These are phyloP conservation scores for Ctenomys sociabilis DNA, from an alignment of 2,113 vertebrate genomes.

Conservation along the genomic window DNA sequence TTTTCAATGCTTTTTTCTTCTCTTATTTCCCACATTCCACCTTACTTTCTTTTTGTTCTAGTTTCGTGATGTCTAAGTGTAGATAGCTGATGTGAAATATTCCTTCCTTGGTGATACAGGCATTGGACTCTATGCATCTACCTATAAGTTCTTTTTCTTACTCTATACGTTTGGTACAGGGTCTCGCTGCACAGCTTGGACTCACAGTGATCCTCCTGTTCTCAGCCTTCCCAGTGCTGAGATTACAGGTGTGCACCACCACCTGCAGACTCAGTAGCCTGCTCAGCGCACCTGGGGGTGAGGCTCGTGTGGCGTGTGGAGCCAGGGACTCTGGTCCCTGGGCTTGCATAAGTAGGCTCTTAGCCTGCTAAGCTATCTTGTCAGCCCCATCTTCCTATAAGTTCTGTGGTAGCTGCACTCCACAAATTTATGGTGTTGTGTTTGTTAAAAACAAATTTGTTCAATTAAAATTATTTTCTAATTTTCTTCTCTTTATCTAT, in stretches of 20 bases:
- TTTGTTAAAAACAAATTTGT: neutral
- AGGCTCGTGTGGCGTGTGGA: too few relatives aligned
- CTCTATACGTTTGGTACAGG: too few relatives aligned
- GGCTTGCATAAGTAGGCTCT: too few relatives aligned
- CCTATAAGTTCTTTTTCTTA: neutral
- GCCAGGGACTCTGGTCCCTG: too few relatives aligned
- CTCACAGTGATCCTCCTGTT: too few relatives aligned
- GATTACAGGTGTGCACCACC: too few relatives aligned
- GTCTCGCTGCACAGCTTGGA: too few relatives aligned
- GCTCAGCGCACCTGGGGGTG: too few relatives aligned
- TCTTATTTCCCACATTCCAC: neutral
- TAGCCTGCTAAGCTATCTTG: too few relatives aligned
- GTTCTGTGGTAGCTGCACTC: neutral
- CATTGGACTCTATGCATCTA: neutral
- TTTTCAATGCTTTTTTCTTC: conserved; percentile 42
- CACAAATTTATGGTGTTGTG: neutral
- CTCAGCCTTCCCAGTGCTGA: too few relatives aligned
- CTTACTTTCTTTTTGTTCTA: neutral
- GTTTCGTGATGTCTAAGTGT: neutral
- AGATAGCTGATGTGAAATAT: neutral
- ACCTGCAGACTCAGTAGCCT: too few relatives aligned
- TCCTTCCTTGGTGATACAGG: neutral
- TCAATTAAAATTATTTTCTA: neutral
- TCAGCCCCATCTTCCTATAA: too few relatives aligned
- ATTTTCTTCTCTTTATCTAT: neutral